Evolutionary conservation across 1,140 invertebrate species (phyloP).

Genomic region (Melanaphis sacchari): DNA sequence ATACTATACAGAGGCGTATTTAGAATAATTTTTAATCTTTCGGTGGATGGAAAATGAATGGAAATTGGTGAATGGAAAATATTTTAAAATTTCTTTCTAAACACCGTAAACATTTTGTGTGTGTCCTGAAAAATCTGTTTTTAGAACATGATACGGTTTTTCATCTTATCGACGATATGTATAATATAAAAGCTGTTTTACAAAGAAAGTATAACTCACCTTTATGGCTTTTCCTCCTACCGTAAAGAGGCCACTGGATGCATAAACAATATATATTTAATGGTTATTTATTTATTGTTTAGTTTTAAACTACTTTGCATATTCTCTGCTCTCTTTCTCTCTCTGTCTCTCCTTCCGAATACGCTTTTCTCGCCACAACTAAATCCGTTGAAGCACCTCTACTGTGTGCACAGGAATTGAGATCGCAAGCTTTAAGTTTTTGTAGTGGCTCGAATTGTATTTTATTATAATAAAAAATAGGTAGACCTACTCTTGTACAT

Average conservation of each 20-base stretch:
- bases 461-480: neutral
- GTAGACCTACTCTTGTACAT: neutral
- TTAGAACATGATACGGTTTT: too few species aligned
- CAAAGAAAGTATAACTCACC: neutral
- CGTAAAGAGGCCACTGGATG: neutral
- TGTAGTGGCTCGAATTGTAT: neutral
- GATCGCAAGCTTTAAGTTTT: neutral
- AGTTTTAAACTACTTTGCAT: neutral
- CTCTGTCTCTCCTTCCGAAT: neutral
- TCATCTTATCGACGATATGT: too few species aligned
- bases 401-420: neutral
- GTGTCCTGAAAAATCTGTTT: too few species aligned
- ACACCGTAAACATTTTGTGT: too few species aligned
- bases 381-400: neutral
- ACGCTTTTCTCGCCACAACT: neutral
- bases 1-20: neutral
- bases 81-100: too few species aligned
- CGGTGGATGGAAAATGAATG: accelerated
- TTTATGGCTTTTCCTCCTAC: neutral
- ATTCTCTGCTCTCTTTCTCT: neutral
- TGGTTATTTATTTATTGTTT: neutral
- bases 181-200: too few species aligned
- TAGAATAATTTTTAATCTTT: neutral
- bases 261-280: neutral
- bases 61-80: too few species aligned